Evolutionary conservation across 2,797 vertebrate genomes (phyloP), one percentile per base, ranked within the genome.

Genomic region (Melanotaenia trifasciata): DNA sequence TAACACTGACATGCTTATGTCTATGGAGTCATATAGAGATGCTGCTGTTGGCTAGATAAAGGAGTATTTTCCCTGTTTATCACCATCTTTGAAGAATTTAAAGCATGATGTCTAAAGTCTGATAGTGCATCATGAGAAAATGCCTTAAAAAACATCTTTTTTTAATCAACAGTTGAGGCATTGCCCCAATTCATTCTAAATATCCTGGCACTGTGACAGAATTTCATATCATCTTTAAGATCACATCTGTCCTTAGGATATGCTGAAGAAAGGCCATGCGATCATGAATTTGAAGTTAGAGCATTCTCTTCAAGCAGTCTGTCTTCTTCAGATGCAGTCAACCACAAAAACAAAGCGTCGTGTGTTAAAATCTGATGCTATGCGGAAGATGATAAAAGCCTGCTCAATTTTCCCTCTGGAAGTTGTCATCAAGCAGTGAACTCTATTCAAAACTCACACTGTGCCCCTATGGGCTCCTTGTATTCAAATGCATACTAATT

Each of bases 21-120:
- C 33, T 43, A 8, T 70, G 64, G 66, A 84, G 67, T 73, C 4
- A 51, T 2, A 1, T 13, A 18, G 56, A 59, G 63, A 43, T 50
- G 67, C 82, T 53, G 36, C 16, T 64, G 61, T 72, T 70, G 74
- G 73, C 64, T 85, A 81, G 85, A 85, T 89, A 81, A 91, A 78
- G 66, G 58, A 84, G 70, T 56, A 62, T 80, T 33, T 68, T 67
- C 32, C 26, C 26, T 45, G 70, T 74, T 69, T 70, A 71, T 20
- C 22, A 38, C 7, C 16, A 53, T 16, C 22, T 45, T 62, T 36
- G 5, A 84, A 67, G 72, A 80, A 63, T 76, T 63, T 61, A 28
- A 33, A 67, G 75, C 59, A 22, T 78, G 84, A 91, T 79, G 76
- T 53, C 22, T 12, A 24, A 72, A 67, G 32, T 64, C 61, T 83